phyloP scores from a whole-genome alignment of 2,797 vertebrate genomes.

The Morelia viridis region DNA sequence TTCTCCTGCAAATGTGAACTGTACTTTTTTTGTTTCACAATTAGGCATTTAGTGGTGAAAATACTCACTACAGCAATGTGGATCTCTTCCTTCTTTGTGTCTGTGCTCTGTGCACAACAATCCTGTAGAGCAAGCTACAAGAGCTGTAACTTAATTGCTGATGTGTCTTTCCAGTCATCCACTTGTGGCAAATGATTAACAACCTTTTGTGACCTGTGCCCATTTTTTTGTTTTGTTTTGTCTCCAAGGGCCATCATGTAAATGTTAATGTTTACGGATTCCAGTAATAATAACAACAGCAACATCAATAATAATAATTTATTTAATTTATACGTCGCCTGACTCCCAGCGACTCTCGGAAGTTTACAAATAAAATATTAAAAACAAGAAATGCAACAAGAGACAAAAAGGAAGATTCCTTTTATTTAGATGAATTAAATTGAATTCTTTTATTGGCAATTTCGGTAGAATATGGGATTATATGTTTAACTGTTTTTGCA shows the following conservation, averaged over 20 bases:
- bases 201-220: background rate
- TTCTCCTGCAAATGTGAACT: background rate
- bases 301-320: background rate
- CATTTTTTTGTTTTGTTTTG: background rate
- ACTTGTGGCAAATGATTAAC: background rate
- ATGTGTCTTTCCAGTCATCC: background rate
- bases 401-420: background rate
- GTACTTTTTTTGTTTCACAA: background rate
- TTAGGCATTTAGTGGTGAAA: background rate
- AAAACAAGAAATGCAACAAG: background rate
- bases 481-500: background rate
- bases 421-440: background rate
- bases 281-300: background rate
- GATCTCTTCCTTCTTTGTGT: background rate
- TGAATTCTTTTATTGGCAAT: background rate
- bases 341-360: background rate
- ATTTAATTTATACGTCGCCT: background rate
- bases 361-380: background rate
- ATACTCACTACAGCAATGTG: background rate
- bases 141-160: background rate
- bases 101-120: background rate
- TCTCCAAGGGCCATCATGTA: background rate
- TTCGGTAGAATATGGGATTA: background rate
- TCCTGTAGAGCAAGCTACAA: background rate
- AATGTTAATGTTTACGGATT: background rate